Percentiles rank a stretch among this genome's conserved stretches.
Evolutionary conservation across 2,797 vertebrate genomes (phyloP).

Genomic region (Hemitrygon akajei): DNA sequence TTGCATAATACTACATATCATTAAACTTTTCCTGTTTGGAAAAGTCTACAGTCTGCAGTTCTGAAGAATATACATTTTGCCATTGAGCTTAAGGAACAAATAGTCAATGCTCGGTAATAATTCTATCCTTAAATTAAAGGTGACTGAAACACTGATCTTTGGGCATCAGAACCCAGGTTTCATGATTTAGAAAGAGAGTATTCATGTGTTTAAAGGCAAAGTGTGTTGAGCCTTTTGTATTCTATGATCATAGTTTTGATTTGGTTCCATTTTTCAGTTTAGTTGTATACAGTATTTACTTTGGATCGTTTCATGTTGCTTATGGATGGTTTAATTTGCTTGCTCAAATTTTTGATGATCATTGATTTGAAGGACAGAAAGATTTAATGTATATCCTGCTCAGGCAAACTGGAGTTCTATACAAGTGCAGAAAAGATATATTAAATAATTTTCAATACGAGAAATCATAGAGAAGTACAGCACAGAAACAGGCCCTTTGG

Average conservation of each 20-base stretch:
- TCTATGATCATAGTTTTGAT: background rate
- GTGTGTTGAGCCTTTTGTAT: background rate
- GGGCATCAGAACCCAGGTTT: background rate
- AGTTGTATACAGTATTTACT: background rate
- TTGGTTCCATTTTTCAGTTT: background rate
- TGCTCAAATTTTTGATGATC: background rate
- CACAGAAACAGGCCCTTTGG: too few relatives aligned
- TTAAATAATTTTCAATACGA: background rate
- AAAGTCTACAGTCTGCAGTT: background rate
- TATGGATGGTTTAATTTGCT: background rate
- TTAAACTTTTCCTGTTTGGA: background rate
- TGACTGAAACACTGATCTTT: background rate
- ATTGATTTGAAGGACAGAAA: background rate
- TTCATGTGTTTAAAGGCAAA: background rate
- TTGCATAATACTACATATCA: background rate
- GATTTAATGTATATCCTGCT: background rate
- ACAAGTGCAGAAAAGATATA: background rate
- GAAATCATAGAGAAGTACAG: too few relatives aligned
- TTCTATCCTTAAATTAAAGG: background rate
- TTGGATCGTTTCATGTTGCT: background rate
- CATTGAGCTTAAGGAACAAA: background rate
- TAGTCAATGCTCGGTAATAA: background rate
- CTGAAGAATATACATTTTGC: background rate
- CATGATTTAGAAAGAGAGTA: background rate
- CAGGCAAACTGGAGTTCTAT: background rate